A percentile compares a stretch with the other conserved stretches of the same genome.
Evolutionary conservation across 2,113 vertebrate species (phyloP).

Genomic region (Lophura nycthemera): DNA sequence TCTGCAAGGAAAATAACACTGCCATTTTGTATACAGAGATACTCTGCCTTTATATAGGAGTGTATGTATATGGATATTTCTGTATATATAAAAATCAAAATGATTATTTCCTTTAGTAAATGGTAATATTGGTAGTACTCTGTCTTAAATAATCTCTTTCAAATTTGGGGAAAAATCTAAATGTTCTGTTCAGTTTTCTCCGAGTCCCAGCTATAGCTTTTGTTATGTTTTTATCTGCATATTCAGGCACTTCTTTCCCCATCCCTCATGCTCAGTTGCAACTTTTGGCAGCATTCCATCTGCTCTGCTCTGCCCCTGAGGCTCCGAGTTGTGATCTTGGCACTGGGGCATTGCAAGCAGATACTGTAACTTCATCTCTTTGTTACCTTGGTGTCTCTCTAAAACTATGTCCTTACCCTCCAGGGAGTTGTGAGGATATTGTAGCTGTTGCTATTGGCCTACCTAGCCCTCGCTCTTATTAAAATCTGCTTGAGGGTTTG

Average conservation of each 20-base stretch:
- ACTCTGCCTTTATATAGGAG: neutral
- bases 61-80: neutral
- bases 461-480: neutral
- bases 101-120: neutral
- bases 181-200: neutral
- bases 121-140: neutral
- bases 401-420: neutral
- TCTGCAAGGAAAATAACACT: neutral
- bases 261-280: neutral
- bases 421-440: neutral
- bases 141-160: neutral
- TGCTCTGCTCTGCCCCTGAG: neutral
- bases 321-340: neutral
- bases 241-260: neutral
- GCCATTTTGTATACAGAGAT: neutral
- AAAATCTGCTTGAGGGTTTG: neutral
- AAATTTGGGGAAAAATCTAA: neutral
- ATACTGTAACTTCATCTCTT: slow-evolving; percentile 16
- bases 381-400: neutral
- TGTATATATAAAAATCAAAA: neutral
- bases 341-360: neutral
- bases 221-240: neutral
- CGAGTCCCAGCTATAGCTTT: neutral
- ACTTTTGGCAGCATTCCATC: neutral
- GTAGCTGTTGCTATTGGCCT: neutral